A percentile compares a stretch with the other conserved stretches of the same genome.
These are phyloP conservation scores for Sitophilus oryzae DNA, from an alignment of 1,140 invertebrate species.

Conservation along the genomic window DNA sequence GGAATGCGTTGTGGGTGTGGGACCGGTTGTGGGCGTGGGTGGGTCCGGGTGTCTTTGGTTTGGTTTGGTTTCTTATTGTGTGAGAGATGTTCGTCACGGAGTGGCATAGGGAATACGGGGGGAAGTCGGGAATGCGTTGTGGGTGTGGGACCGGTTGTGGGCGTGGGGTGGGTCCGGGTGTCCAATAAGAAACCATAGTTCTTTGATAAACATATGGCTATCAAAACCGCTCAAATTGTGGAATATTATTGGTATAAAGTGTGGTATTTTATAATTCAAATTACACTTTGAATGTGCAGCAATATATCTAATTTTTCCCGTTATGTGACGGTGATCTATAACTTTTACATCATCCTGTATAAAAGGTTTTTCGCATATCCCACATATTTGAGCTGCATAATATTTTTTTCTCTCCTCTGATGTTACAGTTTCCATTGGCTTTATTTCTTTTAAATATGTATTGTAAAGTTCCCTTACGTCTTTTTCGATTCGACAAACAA, in stretches of 20 bases:
- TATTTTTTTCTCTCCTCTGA: too few species aligned
- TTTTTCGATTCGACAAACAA: not conserved
- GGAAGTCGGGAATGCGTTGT: too few species aligned
- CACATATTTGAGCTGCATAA: too few species aligned
- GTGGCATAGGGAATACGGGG: too few species aligned
- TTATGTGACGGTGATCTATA: slow-evolving; percentile 36
- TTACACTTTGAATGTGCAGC: slow-evolving; percentile 37
- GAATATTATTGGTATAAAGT: slow-evolving; percentile 40
- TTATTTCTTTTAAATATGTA: not conserved
- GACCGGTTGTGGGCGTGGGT: too few species aligned
- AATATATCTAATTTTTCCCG: slow-evolving; percentile 32
- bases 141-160: slow-evolving; percentile 9
- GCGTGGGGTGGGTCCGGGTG: too few species aligned
- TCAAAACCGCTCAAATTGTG: slow-evolving; percentile 29
- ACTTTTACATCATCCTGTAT: slow-evolving; percentile 23
- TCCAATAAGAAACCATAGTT: too few species aligned
- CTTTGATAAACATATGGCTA: slow-evolving; percentile 34
- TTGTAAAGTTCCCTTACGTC: not conserved
- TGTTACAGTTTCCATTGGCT: too few species aligned
- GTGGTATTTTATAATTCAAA: slow-evolving; percentile 33
- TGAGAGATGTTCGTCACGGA: too few species aligned
- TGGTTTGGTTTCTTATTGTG: too few species aligned
- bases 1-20: too few species aligned
- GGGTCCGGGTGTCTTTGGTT: not conserved
- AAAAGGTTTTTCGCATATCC: slow-evolving; percentile 29